These are phyloP conservation scores for Macrostomum lignano DNA, from an alignment of 1,140 invertebrate species.

Conservation along the genomic window DNA sequence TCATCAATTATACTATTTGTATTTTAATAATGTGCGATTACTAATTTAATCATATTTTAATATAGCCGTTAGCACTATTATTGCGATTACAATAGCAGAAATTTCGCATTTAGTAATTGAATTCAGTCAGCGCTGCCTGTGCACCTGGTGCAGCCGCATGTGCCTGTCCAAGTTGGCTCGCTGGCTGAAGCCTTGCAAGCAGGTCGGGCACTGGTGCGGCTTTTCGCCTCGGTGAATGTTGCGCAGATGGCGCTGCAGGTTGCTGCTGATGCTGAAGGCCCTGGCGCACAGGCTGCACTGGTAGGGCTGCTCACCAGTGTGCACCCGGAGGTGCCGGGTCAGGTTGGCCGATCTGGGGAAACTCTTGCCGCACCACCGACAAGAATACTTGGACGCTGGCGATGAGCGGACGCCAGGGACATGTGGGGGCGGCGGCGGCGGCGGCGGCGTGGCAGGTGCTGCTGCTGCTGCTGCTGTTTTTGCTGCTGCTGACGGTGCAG, in stretches of 20 bases:
- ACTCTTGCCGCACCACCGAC: conserved; percentile 55
- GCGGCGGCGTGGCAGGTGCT: too few species aligned
- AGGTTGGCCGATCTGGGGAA: conserved; percentile 87
- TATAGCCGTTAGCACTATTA: too few species aligned
- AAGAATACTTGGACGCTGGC: conserved; percentile 22
- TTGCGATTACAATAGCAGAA: too few species aligned
- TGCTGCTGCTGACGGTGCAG: too few species aligned
- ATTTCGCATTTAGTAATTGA: too few species aligned
- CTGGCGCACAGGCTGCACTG: conserved; percentile 89
- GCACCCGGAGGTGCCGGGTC: conserved; percentile 70
- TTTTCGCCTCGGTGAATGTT: conserved; percentile 67
- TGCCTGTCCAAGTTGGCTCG: conserved; percentile 88
- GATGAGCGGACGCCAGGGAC: too few species aligned
- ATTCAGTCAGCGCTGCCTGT: too few species aligned
- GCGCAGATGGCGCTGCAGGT: conserved; percentile 79
- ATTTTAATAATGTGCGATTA: too few species aligned
- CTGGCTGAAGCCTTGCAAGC: conserved; percentile 79
- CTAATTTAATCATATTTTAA: too few species aligned
- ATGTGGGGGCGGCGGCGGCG: too few species aligned
- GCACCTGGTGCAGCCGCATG: conserved; percentile 29
- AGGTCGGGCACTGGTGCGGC: conserved; percentile 41
- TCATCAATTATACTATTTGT: too few species aligned
- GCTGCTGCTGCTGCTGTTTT: too few species aligned
- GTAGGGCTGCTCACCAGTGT: conserved; percentile 82
- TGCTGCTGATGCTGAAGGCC: conserved; percentile 89